Percentiles rank a stretch among this genome's conserved stretches.
These are phyloP conservation scores for Nephrotoma guestfalica DNA, from an alignment of 2,888 invertebrate genomes.

Conservation along the genomic window DNA sequence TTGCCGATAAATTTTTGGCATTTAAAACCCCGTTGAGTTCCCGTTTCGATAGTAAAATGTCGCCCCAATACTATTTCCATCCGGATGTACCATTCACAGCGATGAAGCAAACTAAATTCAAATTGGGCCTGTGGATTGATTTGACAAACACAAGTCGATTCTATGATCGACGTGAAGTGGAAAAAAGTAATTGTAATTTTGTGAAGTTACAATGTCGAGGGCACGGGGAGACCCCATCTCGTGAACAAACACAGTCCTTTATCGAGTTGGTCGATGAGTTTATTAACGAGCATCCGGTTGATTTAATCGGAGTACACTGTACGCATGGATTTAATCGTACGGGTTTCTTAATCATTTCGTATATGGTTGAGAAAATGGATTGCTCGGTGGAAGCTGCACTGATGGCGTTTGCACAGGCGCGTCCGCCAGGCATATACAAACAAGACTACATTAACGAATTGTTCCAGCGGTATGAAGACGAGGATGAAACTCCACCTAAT, in stretches of 20 bases:
- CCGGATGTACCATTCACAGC: constrained; percentile 76
- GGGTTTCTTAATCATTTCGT: constrained; percentile 81
- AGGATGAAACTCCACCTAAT: constrained; percentile 43
- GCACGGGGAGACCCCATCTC: constrained; percentile 82
- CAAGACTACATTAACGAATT: constrained; percentile 85
- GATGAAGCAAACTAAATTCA: constrained; percentile 65
- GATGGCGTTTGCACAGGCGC: constrained; percentile 48
- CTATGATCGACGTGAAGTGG: constrained; percentile 72
- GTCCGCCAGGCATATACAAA: constrained; percentile 96
- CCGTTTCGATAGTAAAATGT: constrained; percentile 71
- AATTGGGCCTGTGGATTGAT: constrained; percentile 91
- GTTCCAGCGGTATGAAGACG: constrained; percentile 65
- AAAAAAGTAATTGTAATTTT: constrained; percentile 62
- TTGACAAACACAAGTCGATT: constrained; percentile 90
- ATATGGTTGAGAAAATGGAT: constrained; percentile 70
- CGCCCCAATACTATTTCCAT: constrained; percentile 67
- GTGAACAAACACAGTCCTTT: constrained; percentile 72
- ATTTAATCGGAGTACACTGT: constrained; percentile 65
- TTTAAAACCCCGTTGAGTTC: constrained; percentile 67
- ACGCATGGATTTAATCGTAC: constrained; percentile 98
- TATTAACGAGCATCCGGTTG: constrained; percentile 61
- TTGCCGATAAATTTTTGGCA: constrained; percentile 67
- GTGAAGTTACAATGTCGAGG: constrained; percentile 81
- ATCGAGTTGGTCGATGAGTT: constrained; percentile 66
- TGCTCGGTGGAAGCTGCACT: constrained; percentile 77